Evolutionary conservation across 53 echinoderm and acorn worm genomes (phyloP).

Genomic region (Paracentrotus lividus): DNA sequence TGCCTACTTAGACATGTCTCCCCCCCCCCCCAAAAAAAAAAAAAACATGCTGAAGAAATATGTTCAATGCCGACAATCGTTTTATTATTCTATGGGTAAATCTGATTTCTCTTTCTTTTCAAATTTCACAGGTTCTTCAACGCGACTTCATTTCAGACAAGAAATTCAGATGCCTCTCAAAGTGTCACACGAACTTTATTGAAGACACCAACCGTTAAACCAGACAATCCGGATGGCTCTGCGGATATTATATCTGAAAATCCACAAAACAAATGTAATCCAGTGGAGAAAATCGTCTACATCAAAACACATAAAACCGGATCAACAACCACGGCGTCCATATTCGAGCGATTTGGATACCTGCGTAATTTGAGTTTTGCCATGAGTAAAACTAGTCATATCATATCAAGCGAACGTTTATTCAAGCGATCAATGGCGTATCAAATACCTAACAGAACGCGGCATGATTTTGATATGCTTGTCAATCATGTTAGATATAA

Average conservation of each 20-base stretch:
- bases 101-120: too few relatives aligned
- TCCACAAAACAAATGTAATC: not conserved
- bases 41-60: too few relatives aligned
- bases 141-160: not conserved
- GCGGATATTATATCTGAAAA: not conserved
- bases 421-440: not conserved
- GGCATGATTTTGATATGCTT: slow-evolving; percentile 61
- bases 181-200: not conserved
- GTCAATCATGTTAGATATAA: slow-evolving; percentile 62
- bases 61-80: too few relatives aligned
- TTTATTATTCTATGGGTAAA: too few relatives aligned
- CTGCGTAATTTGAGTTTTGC: slow-evolving; percentile 65
- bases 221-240: not conserved
- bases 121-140: not conserved
- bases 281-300: slow-evolving; percentile 45
- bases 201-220: not conserved
- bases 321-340: slow-evolving; percentile 62
- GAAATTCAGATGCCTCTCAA: not conserved
- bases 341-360: slow-evolving; percentile 70
- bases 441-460: not conserved
- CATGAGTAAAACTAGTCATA: not conserved
- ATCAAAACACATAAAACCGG: slow-evolving; percentile 75
- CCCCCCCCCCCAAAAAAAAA: too few relatives aligned
- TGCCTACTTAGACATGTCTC: too few relatives aligned
- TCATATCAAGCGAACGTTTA: not conserved